Base-by-base conservation (phyloP, 2,888 invertebrate species). In the Melinaea marsaeus region DNA sequence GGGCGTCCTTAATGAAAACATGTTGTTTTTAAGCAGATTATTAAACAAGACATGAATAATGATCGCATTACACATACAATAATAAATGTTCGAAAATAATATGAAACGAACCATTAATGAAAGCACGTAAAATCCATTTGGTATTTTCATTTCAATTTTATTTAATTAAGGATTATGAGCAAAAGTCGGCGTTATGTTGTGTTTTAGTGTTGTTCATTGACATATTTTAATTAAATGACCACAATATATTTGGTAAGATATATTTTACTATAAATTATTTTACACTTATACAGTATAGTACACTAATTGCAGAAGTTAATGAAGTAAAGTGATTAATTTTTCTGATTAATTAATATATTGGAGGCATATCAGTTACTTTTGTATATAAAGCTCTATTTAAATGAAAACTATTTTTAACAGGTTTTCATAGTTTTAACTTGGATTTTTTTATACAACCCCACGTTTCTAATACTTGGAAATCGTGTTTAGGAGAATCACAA, bases 71-170 rank as follows among this genome's bases (percentile, higher is more conserved):
- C 85, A 85, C 85, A 85, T 82, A 83, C 81, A 85, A 84, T 83
- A 85, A 83, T 81, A 80, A 83, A 87, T 85, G 84, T 82, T 82
- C 84, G 84, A 88, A 89, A 88, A 90, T 89, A 89, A 89, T 87
- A 85, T 86, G 82, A 77, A 83, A 79, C 83, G 79, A 78, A 79
- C 84, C 88, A 85, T 90, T 90, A 90, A 87, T 83, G 86, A 83
- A 85, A 87, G 89, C 90, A 90, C 86, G 89, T 86, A 87, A 89
- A 90, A 90, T 89, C 90, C 90, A 90, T 90, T 90, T 86, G 81
- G 83, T 82, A 78, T 87, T 87, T 87, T 89, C 88, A 88, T 89
- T 89, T 88, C 86, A 88, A 89, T 90, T 89, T 90, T 89, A 90
- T 90, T 90, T 90, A 89, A 90, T 90, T 90, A 90, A 88, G 82